Base-by-base conservation (phyloP, 2,888 invertebrate genomes). In the Caenorhabditis wallacei region DNA sequence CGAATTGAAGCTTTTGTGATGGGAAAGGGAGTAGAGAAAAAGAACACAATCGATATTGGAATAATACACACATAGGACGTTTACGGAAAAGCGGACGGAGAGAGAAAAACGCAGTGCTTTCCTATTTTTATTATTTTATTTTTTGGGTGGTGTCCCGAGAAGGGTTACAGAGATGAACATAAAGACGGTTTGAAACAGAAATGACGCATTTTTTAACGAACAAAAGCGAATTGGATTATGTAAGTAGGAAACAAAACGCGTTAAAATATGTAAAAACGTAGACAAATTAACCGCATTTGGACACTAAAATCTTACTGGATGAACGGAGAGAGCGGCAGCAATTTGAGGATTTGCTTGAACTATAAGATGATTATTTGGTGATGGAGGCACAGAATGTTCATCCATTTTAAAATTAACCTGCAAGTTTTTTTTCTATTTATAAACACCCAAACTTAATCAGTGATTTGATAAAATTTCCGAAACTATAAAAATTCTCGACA, bases 311-410 rank as follows among this genome's bases (percentile, higher is more conserved):
- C 75, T 76, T 76, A 76, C 75, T 30, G 75, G 53, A 57, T 66
- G 66, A 2, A 43, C 68, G 59, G 76, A 68, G 40, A 76, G 68
- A 61, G 76, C 76, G 13, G 76, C 76, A 5, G 76, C 76, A 35
- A 76, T 76, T 69, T 76, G 76, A 53, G 76, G 76, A n/a, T 76
- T 76, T 20, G 76, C 57, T 61, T 76, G 76, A 18, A 76, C 54
- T 59, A 76, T 68, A 5, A 51, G n/a, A 20, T 53, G 53, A 40
- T 61, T 76, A 76, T 53, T 61, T 53, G 76, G 76, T 43, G 76
- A 59, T 24, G 75, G 51, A 13, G 74, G 56, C 24, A 54, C 11
- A 22, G 76, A 57, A 24, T 13, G 40, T 10, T 68, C 75, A 16
- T 76, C 69, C 76, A 76, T 74, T 53, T 57, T 72, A n/a, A 53